Percentiles rank a stretch among this genome's conserved stretches.
Conservation (phyloP, 2,797 vertebrate genomes). For the Protosalanx chinensis region DNA sequence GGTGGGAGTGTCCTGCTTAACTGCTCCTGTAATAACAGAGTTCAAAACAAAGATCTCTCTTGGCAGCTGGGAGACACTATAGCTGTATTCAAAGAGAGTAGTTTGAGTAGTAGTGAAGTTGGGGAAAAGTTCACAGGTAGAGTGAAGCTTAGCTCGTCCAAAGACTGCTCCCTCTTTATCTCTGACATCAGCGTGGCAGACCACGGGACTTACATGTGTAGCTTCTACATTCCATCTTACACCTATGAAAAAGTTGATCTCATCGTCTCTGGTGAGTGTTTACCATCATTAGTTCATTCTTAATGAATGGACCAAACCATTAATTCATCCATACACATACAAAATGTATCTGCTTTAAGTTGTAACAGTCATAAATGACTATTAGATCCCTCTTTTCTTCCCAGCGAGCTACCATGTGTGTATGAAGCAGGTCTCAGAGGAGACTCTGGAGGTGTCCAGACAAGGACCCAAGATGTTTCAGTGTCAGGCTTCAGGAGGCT, state of each 20-base stretch:
- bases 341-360: neutral
- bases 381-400: constrained; percentile 9
- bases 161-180: constrained; percentile 48
- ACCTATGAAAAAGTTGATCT: rapidly evolving
- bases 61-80: constrained; percentile 44
- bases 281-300: neutral
- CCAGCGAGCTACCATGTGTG: constrained; percentile 1
- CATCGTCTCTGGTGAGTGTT: neutral
- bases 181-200: constrained; percentile 1
- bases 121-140: rapidly evolving
- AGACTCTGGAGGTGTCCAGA: rapidly evolving
- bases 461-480: neutral
- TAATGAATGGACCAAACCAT: neutral
- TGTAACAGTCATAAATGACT: no score
- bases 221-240: rapidly evolving
- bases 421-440: neutral
- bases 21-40: constrained; percentile 26
- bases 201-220: constrained; percentile 33
- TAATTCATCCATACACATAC: neutral
- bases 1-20: constrained; percentile 29
- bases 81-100: rapidly evolving
- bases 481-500: neutral
- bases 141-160: neutral
- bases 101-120: rapidly evolving
- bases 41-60: rapidly evolving